Evolutionary conservation across 1,140 invertebrate genomes (phyloP).

Genomic region (Adelges cooleyi): DNA sequence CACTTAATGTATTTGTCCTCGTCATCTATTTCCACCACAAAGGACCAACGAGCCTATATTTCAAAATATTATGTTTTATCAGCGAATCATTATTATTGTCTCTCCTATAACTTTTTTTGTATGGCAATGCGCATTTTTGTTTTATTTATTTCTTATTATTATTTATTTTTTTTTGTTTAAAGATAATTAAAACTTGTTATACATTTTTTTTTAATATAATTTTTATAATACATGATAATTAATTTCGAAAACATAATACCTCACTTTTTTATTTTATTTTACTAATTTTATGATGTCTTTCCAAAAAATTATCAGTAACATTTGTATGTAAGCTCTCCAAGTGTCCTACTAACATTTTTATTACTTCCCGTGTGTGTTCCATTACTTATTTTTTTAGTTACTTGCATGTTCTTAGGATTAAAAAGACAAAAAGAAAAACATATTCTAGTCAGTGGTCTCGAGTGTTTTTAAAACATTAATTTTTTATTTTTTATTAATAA

Average conservation of each 20-base stretch:
- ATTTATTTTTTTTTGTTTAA: slow-evolving; percentile 24
- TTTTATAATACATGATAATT: slow-evolving; percentile 29
- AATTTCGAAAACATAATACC: slow-evolving; percentile 20
- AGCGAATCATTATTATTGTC: neutral
- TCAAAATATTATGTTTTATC: slow-evolving; percentile 5
- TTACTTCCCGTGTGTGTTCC: slow-evolving; percentile 20
- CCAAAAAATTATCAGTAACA: slow-evolving; percentile 17
- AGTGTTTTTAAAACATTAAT: too few species aligned
- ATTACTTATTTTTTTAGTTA: neutral
- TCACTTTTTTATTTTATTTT: slow-evolving; percentile 4
- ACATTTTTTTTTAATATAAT: slow-evolving; percentile 28
- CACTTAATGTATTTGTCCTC: too few species aligned
- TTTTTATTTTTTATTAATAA: neutral
- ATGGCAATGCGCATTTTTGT: slow-evolving; percentile 24
- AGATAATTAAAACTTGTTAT: slow-evolving; percentile 29
- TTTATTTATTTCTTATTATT: slow-evolving; percentile 28
- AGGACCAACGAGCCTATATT: too few species aligned
- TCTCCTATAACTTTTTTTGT: slow-evolving; percentile 3
- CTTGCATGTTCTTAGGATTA: neutral
- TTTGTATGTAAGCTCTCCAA: slow-evolving; percentile 15
- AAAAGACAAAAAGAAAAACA: neutral
- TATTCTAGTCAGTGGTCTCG: slow-evolving; percentile 5
- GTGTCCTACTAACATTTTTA: slow-evolving; percentile 23
- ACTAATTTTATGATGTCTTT: neutral
- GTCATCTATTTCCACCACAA: too few species aligned